Conservation (phyloP, 2,888 invertebrate species). For the Melolontha melolontha region DNA sequence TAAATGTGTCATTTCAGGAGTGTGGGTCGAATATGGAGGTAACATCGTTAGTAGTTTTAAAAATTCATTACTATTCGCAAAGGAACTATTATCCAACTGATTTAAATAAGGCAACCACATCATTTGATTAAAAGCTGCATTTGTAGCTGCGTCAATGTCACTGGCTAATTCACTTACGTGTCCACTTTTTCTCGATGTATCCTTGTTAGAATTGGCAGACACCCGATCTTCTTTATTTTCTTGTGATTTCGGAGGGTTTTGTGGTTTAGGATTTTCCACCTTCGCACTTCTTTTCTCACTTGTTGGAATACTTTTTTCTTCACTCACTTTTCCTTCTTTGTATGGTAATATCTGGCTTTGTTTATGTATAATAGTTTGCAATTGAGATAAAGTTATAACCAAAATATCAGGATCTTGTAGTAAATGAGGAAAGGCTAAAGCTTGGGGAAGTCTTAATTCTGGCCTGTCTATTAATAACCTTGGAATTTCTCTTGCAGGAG, state of each 20-base stretch:
- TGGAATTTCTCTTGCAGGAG: slow-evolving; percentile 83
- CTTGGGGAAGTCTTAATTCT: slow-evolving; percentile 80
- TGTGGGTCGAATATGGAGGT: slow-evolving; percentile 62
- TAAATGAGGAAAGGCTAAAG: slow-evolving; percentile 77
- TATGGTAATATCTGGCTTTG: slow-evolving; percentile 62
- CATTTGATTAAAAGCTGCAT: slow-evolving; percentile 79
- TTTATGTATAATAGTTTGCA: slow-evolving; percentile 74
- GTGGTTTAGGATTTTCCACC: slow-evolving; percentile 51
- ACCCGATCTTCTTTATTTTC: slow-evolving; percentile 40
- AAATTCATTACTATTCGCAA: slow-evolving; percentile 67
- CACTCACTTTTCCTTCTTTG: slow-evolving; percentile 57
- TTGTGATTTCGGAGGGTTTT: slow-evolving; percentile 34
- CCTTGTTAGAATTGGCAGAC: slow-evolving; percentile 30
- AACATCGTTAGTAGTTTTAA: slow-evolving; percentile 53
- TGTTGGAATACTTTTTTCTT: slow-evolving; percentile 35
- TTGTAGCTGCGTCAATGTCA: slow-evolving; percentile 77
- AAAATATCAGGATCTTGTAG: slow-evolving; percentile 83
- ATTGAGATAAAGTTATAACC: slow-evolving; percentile 80
- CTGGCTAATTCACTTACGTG: slow-evolving; percentile 66
- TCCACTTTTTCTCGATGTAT: slow-evolving; percentile 31
- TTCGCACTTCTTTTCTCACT: slow-evolving; percentile 41
- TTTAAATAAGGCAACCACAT: slow-evolving; percentile 79
- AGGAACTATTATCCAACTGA: slow-evolving; percentile 72
- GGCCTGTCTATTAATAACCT: slow-evolving; percentile 78
- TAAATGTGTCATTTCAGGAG: slow-evolving; percentile 68